These are phyloP conservation scores for Dysmachus trigonus DNA, from an alignment of 2,888 invertebrate species.

Conservation along the genomic window DNA sequence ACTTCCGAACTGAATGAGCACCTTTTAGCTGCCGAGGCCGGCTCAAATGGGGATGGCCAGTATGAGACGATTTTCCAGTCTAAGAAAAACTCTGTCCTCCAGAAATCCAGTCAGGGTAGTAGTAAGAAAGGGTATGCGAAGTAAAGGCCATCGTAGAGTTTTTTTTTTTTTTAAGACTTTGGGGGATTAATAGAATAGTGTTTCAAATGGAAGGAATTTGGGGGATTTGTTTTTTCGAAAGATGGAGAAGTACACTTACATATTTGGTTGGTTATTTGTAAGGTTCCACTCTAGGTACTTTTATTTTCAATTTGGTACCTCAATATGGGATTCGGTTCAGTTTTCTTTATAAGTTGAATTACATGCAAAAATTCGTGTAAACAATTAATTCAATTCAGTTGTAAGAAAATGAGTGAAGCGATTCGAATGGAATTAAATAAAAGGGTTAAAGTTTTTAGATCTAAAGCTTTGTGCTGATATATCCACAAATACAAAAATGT, in stretches of 20 bases:
- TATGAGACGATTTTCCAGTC: slow-evolving; percentile 48
- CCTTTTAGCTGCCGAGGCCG: background rate
- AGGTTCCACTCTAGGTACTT: background rate
- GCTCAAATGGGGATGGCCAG: slow-evolving; percentile 8
- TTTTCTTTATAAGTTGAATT: background rate
- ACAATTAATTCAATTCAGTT: too few relatives aligned
- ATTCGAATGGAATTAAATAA: too few relatives aligned
- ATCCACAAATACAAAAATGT: too few relatives aligned
- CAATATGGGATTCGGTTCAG: too few relatives aligned
- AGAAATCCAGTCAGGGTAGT: background rate
- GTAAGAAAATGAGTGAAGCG: too few relatives aligned
- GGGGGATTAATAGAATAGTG: background rate
- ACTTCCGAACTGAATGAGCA: slow-evolving; percentile 44
- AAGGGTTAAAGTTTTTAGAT: too few relatives aligned
- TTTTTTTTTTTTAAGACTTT: background rate
- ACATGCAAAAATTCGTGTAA: background rate
- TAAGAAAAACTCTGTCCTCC: slow-evolving; percentile 44
- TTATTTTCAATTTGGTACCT: background rate
- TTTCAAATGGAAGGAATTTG: background rate
- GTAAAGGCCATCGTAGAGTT: background rate
- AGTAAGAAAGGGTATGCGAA: slow-evolving; percentile 40
- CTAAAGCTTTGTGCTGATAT: too few relatives aligned
- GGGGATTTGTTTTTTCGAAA: background rate
- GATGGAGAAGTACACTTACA: background rate
- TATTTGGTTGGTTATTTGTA: background rate